Base-by-base conservation (phyloP, 2,113 vertebrate species). In the Terrapene triunguis region DNA sequence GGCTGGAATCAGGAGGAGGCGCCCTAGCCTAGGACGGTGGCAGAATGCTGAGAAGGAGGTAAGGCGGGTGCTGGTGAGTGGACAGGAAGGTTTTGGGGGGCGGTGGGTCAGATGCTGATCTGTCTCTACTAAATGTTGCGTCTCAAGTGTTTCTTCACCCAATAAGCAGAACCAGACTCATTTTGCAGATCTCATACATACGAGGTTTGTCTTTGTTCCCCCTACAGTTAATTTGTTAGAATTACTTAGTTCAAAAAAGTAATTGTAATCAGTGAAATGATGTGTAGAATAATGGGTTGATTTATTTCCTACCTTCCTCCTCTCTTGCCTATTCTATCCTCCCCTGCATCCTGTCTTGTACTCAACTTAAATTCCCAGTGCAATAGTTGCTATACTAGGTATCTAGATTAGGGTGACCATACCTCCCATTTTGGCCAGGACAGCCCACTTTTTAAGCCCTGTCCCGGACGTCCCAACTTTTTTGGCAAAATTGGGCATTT, bases 231-330 rank as follows among this genome's bases (percentile, higher is more conserved):
- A 89, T 62, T 82, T 72, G 47, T 95, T 95, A 96, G 35, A n/a
- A 57, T n/a, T 27, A 57, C 48, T 54, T 83, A 47, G 80, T 89
- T 94, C 35, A 94, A 96, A 96, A 76, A 38, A 69, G 76, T 95
- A 69, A 38, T 90, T n/a, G 95, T 87, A 96, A 93, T 92, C 0
- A 1, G 80, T 82, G 83, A 90, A 95, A 96, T 95, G 69, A 80
- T 74, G 38, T 38, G 54, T 92, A 80, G 85, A 57, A 93, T 50
- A 53, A 83, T 81, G 90, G 78, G 62, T 89, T 96, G 89, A 87
- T 96, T 95, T 87, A 62, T 29, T 62, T 35, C 13, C 59, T 62
- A 62, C 88, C 65, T 92, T 81, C 54, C 88, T 93, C 93, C 76
- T 95, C 21, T 12, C 17, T 85, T 87, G 47, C 25, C 69, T 79